Evolutionary conservation across 1,140 invertebrate genomes (phyloP).

Genomic region (Musca vetustissima): DNA sequence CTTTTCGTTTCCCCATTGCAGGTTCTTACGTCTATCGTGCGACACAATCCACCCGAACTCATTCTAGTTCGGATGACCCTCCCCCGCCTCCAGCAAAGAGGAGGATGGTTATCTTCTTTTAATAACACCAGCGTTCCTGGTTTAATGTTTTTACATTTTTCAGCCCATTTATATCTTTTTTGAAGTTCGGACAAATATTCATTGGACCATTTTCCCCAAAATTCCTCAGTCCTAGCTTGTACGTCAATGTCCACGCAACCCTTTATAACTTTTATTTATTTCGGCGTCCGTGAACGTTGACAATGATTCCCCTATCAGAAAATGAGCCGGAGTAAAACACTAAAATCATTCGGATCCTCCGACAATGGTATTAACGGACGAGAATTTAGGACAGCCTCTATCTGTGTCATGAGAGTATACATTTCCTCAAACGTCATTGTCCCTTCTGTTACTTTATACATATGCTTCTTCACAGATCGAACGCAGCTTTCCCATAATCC

Average conservation of each 20-base stretch:
- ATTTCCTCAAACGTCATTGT: conserved; percentile 24
- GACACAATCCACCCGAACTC: too few relatives aligned
- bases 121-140: neutral
- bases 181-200: neutral
- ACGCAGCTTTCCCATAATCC: too few relatives aligned
- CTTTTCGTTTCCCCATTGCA: conserved; percentile 13
- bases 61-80: neutral
- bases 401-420: conserved; percentile 1
- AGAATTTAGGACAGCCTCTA: conserved; percentile 15
- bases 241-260: conserved; percentile 3
- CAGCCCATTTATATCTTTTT: neutral
- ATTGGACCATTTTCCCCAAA: conserved; percentile 2
- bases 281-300: too few relatives aligned
- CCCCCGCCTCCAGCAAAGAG: neutral
- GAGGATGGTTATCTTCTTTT: conserved; percentile 4
- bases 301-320: conserved; percentile 8
- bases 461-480: conserved; percentile 6
- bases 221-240: conserved; percentile 1
- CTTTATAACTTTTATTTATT: neutral
- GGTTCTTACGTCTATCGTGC: conserved; percentile 17
- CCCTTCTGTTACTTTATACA: neutral
- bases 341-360: conserved; percentile 12
- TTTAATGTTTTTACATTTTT: neutral
- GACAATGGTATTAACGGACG: conserved; percentile 7
- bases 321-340: conserved; percentile 11